A percentile compares a stretch with the other conserved stretches of the same genome.
Conservation (phyloP, 2,113 vertebrate species). For the Pagrus major region DNA sequence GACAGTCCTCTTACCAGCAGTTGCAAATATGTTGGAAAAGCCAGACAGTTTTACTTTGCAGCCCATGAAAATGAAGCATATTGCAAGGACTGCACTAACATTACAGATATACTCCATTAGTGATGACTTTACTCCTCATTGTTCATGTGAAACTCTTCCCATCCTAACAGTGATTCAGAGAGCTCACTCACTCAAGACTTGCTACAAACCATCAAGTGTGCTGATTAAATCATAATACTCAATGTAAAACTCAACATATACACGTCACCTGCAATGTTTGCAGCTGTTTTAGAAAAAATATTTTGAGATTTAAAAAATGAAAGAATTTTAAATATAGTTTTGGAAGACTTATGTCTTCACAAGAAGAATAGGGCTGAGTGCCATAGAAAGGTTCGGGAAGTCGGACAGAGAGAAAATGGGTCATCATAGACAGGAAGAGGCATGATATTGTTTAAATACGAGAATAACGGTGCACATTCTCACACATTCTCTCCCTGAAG, state of each 20-base stretch:
- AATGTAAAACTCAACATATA: neutral
- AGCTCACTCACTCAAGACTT: neutral
- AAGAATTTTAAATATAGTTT: too few relatives aligned
- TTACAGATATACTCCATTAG: conserved; percentile 35
- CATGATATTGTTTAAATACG: too few relatives aligned
- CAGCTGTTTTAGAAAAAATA: neutral
- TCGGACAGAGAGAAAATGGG: too few relatives aligned
- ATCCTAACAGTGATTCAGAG: neutral
- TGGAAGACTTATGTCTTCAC: too few relatives aligned
- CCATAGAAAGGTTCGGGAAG: too few relatives aligned
- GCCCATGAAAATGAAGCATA: conserved; percentile 27
- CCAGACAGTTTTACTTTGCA: conserved; percentile 20
- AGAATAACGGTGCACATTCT: too few relatives aligned
- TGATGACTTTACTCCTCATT: conserved; percentile 29
- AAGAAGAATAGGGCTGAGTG: too few relatives aligned
- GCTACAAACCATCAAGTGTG: neutral
- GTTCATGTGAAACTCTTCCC: conserved; percentile 6
- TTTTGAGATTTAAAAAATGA: neutral
- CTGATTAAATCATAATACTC: neutral
- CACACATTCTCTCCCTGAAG: too few relatives aligned
- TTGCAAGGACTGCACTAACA: conserved; percentile 7
- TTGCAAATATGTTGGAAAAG: conserved; percentile 36
- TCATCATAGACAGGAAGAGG: too few relatives aligned
- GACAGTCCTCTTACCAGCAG: conserved; percentile 11
- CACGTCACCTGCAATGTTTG: neutral